Evolutionary conservation across 2,888 invertebrate genomes (phyloP).

Genomic region (Trichopria drosophilae): DNA sequence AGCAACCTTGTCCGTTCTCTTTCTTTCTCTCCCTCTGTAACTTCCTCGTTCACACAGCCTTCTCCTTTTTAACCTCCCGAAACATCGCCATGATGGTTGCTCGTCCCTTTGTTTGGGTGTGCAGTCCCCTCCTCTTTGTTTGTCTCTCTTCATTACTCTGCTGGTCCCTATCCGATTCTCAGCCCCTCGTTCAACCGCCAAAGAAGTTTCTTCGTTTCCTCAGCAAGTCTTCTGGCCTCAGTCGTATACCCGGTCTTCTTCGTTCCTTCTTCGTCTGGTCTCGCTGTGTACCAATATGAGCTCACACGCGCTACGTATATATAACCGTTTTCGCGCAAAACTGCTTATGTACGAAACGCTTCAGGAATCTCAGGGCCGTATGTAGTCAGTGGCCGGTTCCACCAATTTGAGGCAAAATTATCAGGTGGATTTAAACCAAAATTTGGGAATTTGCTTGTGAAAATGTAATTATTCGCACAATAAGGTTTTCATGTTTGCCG

Average conservation of each 20-base stretch:
- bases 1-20: constrained; percentile 28
- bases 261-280: constrained; percentile 29
- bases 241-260: too few relatives aligned
- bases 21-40: constrained; percentile 12
- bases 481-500: too few relatives aligned
- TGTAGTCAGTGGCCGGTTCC: too few relatives aligned
- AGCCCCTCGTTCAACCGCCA: too few relatives aligned
- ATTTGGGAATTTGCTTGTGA: too few relatives aligned
- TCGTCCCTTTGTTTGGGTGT: constrained; percentile 27
- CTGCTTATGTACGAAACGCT: constrained; percentile 17
- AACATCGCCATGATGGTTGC: constrained; percentile 26
- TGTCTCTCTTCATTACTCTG: constrained; percentile 1
- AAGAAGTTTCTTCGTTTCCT: too few relatives aligned
- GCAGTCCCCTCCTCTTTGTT: neutral
- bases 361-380: constrained; percentile 22
- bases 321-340: constrained; percentile 15
- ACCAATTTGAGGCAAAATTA: too few relatives aligned
- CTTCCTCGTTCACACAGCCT: constrained; percentile 9
- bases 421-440: too few relatives aligned
- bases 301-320: neutral
- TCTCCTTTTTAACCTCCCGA: constrained; percentile 3
- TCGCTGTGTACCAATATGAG: neutral
- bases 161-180: too few relatives aligned
- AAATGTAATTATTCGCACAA: too few relatives aligned
- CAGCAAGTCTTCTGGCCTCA: too few relatives aligned